Conservation (phyloP, 2,797 vertebrate species). For the Coregonus suidteri region DNA sequence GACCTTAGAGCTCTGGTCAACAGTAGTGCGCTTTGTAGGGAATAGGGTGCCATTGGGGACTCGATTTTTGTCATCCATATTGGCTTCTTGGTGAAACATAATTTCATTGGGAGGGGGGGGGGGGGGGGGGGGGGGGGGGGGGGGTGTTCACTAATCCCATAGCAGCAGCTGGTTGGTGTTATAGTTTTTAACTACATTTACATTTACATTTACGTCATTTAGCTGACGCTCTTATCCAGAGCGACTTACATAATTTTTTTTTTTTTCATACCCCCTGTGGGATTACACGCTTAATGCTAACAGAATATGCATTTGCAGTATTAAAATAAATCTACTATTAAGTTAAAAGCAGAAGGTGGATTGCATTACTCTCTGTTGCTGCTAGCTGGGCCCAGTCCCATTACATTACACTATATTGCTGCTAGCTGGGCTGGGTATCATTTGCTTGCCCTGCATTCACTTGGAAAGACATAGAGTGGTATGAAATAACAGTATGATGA, state of each 20-base stretch:
- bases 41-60: neutral
- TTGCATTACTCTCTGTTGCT: slow-evolving; percentile 35
- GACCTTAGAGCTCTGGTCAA: too few species aligned
- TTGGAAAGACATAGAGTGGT: too few species aligned
- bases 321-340: slow-evolving; percentile 68
- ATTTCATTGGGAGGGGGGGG: slow-evolving; percentile 59
- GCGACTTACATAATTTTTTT: too few species aligned
- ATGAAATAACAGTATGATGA: too few species aligned
- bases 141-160: slow-evolving; percentile 60
- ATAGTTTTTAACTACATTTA: slow-evolving; percentile 72
- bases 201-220: too few species aligned
- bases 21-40: neutral
- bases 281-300: neutral
- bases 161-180: slow-evolving; percentile 77
- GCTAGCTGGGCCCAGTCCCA: slow-evolving; percentile 20
- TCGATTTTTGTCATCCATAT: slow-evolving; percentile 46
- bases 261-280: too few species aligned
- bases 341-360: slow-evolving; percentile 75
- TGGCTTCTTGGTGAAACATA: slow-evolving; percentile 57
- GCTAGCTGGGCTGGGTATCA: too few species aligned
- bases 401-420: slow-evolving; percentile 17
- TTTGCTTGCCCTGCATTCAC: too few species aligned
- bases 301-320: slow-evolving; percentile 71
- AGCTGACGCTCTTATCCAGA: too few species aligned
- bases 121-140: slow-evolving; percentile 22